Conservation (phyloP, 2,113 vertebrate species). For the Pristiophorus japonicus region DNA sequence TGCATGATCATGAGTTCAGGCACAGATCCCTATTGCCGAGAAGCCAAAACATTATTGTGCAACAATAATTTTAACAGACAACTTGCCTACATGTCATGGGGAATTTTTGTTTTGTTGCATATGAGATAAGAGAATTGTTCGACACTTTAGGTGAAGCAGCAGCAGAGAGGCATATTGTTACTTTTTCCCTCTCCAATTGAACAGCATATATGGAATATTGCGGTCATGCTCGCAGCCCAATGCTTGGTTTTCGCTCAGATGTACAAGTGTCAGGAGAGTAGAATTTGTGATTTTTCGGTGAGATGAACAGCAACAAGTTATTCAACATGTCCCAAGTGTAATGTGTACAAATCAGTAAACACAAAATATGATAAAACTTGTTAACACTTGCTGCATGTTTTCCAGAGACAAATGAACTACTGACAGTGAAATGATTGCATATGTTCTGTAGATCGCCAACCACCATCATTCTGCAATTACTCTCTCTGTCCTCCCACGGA, state of each 20-base stretch:
- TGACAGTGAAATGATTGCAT: background rate
- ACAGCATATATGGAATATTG: background rate
- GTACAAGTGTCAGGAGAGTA: background rate
- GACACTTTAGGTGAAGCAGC: background rate
- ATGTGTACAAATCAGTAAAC: background rate
- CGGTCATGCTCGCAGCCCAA: background rate
- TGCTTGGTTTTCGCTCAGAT: background rate
- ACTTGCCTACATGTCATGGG: background rate
- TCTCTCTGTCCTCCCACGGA: too few relatives aligned
- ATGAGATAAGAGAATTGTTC: background rate
- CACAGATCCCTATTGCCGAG: background rate
- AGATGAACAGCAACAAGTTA: background rate
- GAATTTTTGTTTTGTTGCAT: too few relatives aligned
- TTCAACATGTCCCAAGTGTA: background rate
- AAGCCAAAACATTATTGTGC: background rate
- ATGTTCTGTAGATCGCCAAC: too few relatives aligned
- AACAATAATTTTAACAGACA: background rate
- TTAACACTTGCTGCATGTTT: background rate
- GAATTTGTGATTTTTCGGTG: background rate
- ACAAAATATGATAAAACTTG: background rate
- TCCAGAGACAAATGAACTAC: background rate
- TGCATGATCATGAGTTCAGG: background rate
- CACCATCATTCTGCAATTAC: too few relatives aligned
- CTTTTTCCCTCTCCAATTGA: background rate
- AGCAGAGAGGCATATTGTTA: background rate